These are phyloP conservation scores for Phocoena sinus DNA, from an alignment of 2,113 vertebrate genomes.

Conservation along the genomic window DNA sequence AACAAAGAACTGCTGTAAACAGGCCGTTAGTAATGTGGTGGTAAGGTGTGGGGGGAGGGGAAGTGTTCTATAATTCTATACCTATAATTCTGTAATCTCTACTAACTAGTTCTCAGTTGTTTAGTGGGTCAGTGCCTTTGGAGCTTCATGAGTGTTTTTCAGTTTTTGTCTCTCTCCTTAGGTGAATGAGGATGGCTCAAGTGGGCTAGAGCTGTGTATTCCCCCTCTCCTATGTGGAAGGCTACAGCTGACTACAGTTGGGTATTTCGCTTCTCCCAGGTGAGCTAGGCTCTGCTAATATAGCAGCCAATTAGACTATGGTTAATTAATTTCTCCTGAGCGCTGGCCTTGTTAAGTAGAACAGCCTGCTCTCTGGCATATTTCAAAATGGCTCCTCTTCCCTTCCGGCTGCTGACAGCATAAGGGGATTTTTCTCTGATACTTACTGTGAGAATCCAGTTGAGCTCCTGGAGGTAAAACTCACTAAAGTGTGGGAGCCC, in stretches of 20 bases:
- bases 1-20: background rate
- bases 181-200: background rate
- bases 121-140: background rate
- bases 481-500: background rate
- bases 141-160: background rate
- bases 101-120: background rate
- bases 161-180: background rate
- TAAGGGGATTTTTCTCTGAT: background rate
- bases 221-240: background rate
- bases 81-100: background rate
- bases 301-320: too few species aligned
- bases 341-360: background rate
- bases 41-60: fast-evolving
- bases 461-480: background rate
- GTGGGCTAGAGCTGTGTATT: background rate
- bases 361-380: fast-evolving
- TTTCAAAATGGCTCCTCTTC: background rate
- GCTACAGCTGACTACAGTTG: background rate
- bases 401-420: background rate
- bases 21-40: background rate
- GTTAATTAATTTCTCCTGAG: background rate
- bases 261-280: background rate
- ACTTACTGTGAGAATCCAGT: background rate
- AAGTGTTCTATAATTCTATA: background rate
- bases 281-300: background rate